These are phyloP conservation scores for Gymnobelideus leadbeateri DNA, from an alignment of 2,113 vertebrate species.

Conservation along the genomic window DNA sequence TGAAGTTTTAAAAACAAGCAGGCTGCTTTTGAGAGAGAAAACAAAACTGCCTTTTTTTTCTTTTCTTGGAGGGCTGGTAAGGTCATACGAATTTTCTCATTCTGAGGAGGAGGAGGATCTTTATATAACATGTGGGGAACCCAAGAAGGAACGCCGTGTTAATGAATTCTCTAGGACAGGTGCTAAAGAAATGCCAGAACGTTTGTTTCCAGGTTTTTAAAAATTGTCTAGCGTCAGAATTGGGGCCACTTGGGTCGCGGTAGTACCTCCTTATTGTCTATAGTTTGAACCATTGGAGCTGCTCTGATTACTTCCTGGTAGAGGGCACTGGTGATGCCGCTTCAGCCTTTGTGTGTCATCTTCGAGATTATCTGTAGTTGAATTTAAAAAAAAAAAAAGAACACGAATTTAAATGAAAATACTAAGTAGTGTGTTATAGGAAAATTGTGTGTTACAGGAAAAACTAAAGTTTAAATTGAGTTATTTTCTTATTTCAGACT, in stretches of 20 bases:
- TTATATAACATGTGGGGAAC: neutral
- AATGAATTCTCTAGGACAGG: slow-evolving; percentile 2
- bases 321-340: slow-evolving; percentile 63
- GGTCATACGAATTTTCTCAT: neutral
- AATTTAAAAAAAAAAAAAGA: neutral
- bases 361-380: slow-evolving; percentile 44
- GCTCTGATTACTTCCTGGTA: slow-evolving; percentile 80
- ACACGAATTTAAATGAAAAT: neutral
- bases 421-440: neutral
- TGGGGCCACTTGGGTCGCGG: slow-evolving; percentile 32
- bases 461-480: neutral
- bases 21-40: neutral
- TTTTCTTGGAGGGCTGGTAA: slow-evolving; percentile 16
- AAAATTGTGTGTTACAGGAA: neutral
- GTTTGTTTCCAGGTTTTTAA: slow-evolving; percentile 37
- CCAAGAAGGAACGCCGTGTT: neutral
- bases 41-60: slow-evolving; percentile 49
- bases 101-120: too few relatives aligned
- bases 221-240: neutral
- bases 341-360: slow-evolving; percentile 76
- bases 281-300: slow-evolving; percentile 54
- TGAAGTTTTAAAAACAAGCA: slow-evolving; percentile 65
- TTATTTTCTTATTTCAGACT: neutral
- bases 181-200: neutral
- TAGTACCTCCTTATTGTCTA: slow-evolving; percentile 68